phyloP scores from a whole-genome alignment of 1,140 invertebrate species.

The Latrodectus geometricus region DNA sequence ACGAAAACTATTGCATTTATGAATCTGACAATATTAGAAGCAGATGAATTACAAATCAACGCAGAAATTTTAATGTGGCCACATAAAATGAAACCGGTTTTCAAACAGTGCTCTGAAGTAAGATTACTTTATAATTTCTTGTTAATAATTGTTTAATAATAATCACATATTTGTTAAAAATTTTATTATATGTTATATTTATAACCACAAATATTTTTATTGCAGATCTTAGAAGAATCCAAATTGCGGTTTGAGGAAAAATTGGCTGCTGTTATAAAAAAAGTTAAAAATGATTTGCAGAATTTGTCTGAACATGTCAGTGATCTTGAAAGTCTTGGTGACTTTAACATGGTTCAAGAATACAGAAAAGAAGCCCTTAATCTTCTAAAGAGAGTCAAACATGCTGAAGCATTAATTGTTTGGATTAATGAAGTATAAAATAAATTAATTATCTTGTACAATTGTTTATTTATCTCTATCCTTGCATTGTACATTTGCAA shows the following conservation, averaged over 20 bases:
- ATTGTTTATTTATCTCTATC: too few relatives aligned
- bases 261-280: constrained; percentile 25
- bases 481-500: too few relatives aligned
- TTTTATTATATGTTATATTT: too few relatives aligned
- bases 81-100: constrained; percentile 2
- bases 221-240: constrained; percentile 36
- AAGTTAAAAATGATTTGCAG: constrained; percentile 37
- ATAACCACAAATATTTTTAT: neutral
- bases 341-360: constrained; percentile 28
- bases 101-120: too few relatives aligned
- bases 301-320: constrained; percentile 23
- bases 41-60: neutral
- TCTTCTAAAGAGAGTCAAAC: constrained; percentile 19
- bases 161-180: too few relatives aligned
- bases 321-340: constrained; percentile 35
- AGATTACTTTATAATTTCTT: too few relatives aligned
- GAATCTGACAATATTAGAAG: neutral
- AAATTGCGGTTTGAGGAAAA: constrained; percentile 53
- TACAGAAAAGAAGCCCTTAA: constrained; percentile 45
- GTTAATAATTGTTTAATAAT: too few relatives aligned
- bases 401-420: constrained; percentile 24
- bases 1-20: neutral
- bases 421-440: constrained; percentile 52
- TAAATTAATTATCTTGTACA: neutral
- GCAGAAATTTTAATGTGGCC: neutral